phyloP scores from a whole-genome alignment of 2,113 vertebrate genomes.

The Anguilla japonica region DNA sequence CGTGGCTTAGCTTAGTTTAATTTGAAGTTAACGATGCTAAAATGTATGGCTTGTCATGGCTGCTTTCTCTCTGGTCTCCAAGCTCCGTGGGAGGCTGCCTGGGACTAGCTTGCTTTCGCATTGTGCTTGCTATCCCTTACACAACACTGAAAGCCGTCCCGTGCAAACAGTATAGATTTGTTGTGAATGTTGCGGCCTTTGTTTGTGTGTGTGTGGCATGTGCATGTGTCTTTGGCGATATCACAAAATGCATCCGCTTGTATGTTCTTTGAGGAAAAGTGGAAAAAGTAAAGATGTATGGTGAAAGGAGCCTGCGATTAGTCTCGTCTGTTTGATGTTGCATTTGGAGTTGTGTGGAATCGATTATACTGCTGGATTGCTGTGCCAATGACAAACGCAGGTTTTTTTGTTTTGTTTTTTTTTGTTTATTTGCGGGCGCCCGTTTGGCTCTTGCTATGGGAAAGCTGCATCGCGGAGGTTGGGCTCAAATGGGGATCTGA shows the following conservation, averaged over 20 bases:
- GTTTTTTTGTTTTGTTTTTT: background rate
- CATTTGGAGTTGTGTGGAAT: background rate
- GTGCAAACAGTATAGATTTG: slow-evolving; percentile 3
- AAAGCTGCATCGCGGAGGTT: background rate
- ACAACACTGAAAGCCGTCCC: background rate
- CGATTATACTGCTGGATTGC: background rate
- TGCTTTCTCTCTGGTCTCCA: background rate
- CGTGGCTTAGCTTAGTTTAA: slow-evolving; percentile 51
- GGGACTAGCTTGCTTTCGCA: background rate
- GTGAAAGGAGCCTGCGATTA: background rate
- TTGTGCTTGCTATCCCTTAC: slow-evolving; percentile 21
- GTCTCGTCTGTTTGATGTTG: background rate
- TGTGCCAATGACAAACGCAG: background rate
- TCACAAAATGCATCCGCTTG: background rate
- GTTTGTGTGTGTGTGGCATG: background rate
- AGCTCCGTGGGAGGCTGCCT: slow-evolving; percentile 16
- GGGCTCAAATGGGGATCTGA: background rate
- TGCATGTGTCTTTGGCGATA: background rate
- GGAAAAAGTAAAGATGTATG: background rate
- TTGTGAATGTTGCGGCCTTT: background rate
- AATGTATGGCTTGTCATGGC: slow-evolving; percentile 24
- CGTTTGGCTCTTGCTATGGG: background rate
- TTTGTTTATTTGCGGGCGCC: background rate
- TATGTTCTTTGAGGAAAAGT: background rate
- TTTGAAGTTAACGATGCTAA: slow-evolving; percentile 46